Conservation (phyloP, 1,140 invertebrate species). For the Druon quercuslanigerum region DNA sequence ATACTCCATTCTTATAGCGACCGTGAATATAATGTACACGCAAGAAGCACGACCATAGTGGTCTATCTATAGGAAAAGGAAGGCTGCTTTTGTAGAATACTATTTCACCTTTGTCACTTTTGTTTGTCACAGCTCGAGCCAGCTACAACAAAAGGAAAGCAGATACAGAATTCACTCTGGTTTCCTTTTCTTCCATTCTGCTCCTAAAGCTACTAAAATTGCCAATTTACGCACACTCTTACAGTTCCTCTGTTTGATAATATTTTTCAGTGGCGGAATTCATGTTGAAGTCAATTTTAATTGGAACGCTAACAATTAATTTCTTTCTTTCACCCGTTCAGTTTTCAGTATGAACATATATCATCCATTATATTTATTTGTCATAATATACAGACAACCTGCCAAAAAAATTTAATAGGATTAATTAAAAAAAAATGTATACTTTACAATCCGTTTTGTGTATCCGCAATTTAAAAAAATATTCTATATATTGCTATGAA, state of each 20-base stretch:
- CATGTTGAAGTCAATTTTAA: too few species aligned
- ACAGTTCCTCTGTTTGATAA: conserved; percentile 1
- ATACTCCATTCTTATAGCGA: conserved; percentile 8
- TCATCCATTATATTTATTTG: too few species aligned
- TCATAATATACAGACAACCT: too few species aligned
- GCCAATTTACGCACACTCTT: conserved; percentile 20
- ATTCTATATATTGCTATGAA: too few species aligned
- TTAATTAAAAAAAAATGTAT: too few species aligned
- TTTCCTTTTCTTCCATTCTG: conserved; percentile 11
- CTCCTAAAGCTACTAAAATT: conserved; percentile 23
- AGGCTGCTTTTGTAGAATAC: conserved; percentile 12
- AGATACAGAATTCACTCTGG: conserved; percentile 28
- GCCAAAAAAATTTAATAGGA: too few species aligned
- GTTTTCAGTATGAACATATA: too few species aligned
- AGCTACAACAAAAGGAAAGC: conserved; percentile 28
- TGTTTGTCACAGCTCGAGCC: conserved; percentile 12
- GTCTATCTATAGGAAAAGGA: conserved; percentile 10
- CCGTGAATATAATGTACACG: conserved; percentile 11
- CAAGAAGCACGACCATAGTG: neutral
- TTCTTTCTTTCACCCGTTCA: too few species aligned
- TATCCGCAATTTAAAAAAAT: too few species aligned
- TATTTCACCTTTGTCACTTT: conserved; percentile 28
- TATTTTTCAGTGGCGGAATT: neutral
- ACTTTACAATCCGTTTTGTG: too few species aligned
- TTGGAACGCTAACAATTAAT: too few species aligned